These are phyloP conservation scores for Stenolophus ochropezus DNA, from an alignment of 2,888 invertebrate genomes.

Conservation along the genomic window DNA sequence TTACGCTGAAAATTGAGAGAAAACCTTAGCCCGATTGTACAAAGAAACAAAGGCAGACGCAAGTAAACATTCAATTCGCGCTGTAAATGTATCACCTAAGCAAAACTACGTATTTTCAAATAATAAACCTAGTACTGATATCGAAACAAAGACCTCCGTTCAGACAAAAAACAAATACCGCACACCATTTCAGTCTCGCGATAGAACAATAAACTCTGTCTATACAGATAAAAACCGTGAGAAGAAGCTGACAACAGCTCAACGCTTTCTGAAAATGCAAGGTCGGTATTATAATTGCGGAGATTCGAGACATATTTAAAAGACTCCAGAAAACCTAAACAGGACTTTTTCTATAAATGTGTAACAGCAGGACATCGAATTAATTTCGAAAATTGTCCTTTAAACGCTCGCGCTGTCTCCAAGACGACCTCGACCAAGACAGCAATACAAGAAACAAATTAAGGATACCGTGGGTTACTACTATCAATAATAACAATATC, in stretches of 20 bases:
- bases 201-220: not conserved
- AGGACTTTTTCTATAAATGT: not conserved
- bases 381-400: not conserved
- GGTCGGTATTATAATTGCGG: slow-evolving; percentile 56
- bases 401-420: not conserved
- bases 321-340: slow-evolving; percentile 41
- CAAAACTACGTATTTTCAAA: too few species aligned
- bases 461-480: not conserved
- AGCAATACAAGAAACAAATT: not conserved
- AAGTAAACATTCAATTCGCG: not conserved
- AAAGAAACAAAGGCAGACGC: slow-evolving; percentile 17
- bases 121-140: not conserved
- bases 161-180: not conserved
- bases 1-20: not conserved
- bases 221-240: not conserved
- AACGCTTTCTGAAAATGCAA: not conserved
- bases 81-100: not conserved
- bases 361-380: not conserved
- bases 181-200: not conserved
- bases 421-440: not conserved
- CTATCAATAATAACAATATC: not conserved
- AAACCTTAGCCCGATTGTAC: not conserved
- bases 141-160: not conserved
- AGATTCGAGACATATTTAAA: slow-evolving; percentile 40
- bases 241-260: not conserved